phyloP scores from a whole-genome alignment of 2,888 invertebrate genomes.

The Melieria crassipennis region DNA sequence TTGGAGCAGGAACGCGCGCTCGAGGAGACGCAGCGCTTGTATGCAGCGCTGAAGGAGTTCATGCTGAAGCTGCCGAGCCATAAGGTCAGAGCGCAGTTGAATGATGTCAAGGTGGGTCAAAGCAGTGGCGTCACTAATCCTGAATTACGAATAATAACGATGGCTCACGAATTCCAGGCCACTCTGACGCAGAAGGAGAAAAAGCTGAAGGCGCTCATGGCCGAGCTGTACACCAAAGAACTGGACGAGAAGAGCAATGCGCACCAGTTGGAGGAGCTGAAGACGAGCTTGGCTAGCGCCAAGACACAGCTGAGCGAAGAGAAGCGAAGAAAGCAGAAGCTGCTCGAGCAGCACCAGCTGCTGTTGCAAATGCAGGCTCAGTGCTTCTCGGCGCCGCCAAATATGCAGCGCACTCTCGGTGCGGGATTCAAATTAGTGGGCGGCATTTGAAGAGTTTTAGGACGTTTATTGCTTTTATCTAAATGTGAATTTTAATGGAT shows the following conservation, averaged over 20 bases:
- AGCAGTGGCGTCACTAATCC: background rate
- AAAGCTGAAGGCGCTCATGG: conserved; percentile 60
- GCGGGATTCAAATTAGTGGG: conserved; percentile 56
- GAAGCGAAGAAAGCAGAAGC: conserved; percentile 59
- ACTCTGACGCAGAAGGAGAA: conserved; percentile 58
- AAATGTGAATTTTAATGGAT: background rate
- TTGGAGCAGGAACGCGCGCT: conserved; percentile 59
- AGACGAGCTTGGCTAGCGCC: conserved; percentile 52
- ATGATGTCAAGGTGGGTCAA: conserved; percentile 58
- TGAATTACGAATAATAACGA: background rate
- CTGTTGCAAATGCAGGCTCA: conserved; percentile 62
- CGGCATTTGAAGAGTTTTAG: conserved; percentile 21
- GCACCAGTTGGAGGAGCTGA: conserved; percentile 56
- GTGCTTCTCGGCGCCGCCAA: conserved; percentile 62
- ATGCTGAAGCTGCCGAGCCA: conserved; percentile 63
- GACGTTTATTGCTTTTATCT: too few species aligned
- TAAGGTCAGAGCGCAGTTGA: conserved; percentile 61
- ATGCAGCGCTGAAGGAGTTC: conserved; percentile 61
- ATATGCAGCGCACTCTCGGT: conserved; percentile 56
- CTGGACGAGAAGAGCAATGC: conserved; percentile 58
- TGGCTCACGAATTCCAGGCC: conserved; percentile 48
- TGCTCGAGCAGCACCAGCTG: conserved; percentile 60
- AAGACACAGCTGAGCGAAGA: conserved; percentile 60
- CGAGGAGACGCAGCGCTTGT: conserved; percentile 59
- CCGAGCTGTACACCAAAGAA: conserved; percentile 58